Conservation (phyloP, 2,797 vertebrate genomes). For the Myotis planiceps region DNA sequence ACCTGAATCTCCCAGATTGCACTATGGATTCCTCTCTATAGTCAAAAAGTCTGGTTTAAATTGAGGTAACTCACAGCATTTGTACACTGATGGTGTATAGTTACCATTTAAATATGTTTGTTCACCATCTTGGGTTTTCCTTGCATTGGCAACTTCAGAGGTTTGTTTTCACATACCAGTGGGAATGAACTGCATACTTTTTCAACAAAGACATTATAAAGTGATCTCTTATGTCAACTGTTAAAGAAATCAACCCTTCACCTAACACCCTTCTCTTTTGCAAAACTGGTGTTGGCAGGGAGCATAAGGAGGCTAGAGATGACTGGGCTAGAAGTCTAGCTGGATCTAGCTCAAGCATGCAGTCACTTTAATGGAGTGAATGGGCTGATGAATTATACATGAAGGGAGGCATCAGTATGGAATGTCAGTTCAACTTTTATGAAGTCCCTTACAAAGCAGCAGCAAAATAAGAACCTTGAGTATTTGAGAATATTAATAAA, state of each 20-base stretch:
- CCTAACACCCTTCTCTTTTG: background rate
- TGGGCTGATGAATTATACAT: background rate
- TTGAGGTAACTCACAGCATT: background rate
- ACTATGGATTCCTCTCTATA: background rate
- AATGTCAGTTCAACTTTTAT: background rate
- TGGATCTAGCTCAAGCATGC: background rate
- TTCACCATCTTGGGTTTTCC: background rate
- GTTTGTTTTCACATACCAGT: background rate
- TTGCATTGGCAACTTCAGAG: background rate
- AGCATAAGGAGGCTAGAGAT: background rate
- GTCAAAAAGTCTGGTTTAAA: background rate
- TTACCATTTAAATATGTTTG: background rate
- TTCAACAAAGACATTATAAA: background rate
- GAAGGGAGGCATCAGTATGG: background rate
- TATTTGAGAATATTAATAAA: background rate
- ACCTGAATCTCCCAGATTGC: background rate
- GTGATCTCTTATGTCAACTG: background rate
- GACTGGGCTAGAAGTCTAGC: background rate
- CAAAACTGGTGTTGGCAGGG: background rate
- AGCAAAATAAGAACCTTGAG: background rate
- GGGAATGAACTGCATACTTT: background rate
- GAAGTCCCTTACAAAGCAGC: background rate
- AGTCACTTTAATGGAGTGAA: background rate
- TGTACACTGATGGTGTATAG: background rate
- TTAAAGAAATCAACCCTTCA: background rate